Base-by-base conservation (phyloP, 2,797 vertebrate genomes). In the Syngnathus rostellatus region DNA sequence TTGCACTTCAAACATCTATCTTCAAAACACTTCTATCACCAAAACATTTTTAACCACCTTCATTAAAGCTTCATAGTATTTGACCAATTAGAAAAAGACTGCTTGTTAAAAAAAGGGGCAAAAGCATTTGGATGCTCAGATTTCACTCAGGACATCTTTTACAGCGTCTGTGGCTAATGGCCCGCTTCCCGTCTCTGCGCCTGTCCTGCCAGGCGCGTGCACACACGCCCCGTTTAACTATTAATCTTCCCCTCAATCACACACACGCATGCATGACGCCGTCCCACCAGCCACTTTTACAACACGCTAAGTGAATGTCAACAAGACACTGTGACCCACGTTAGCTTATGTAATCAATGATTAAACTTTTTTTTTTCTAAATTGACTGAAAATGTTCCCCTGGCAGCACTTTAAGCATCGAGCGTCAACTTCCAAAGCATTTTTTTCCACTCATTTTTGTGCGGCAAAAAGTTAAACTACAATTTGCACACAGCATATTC, bases 141-240 rank as follows among this genome's bases (percentile, higher is more conserved):
- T 73, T 72, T 77, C 40, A 74, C 72, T 70, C 53, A 60, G 60
- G 40, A 68, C 6, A 65, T 72, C 69, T 71, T 31, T 31, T 66
- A 62, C 68, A 55, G 77, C 46, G 70, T 72, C 58, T 8, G 25
- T 57, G 66, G 74, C 73, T 81, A 84, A 85, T 77, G 68, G 60
- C 37, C 73, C 0, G 65, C 76, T 86, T 85, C 81, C 84, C 84
- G 77, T 79, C 70, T 79, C 70, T 67, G 75, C 65, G 45, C 25
- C 46, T 41, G 43, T 57, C 64, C 53, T 46, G 57, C 58, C 57
- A 23, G 63, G 25, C 62, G 43, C 65, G 57, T 58, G 76, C 71
- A 77, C 65, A 81, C 70, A 78, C 82, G 66, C 76, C 63, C 74
- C 59, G 75, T 78, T 79, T 81, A 84, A 84, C 75, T 72, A 83